Base-by-base conservation (phyloP, 2,888 invertebrate genomes). In the Plutella xylostella region DNA sequence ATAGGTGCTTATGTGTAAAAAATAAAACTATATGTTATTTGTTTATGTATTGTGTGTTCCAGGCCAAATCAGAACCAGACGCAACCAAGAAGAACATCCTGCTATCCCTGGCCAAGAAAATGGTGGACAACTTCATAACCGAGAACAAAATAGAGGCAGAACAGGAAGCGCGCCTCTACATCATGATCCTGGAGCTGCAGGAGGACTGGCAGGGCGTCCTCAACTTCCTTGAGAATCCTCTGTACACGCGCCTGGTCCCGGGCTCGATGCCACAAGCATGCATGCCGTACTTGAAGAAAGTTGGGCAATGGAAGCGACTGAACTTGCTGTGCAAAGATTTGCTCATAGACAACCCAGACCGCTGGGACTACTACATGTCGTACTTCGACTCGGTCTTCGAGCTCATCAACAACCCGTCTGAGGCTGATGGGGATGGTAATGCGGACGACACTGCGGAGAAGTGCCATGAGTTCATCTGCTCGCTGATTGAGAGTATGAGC, bases 71-170 rank as follows among this genome's bases (percentile, higher is more conserved):
- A 45, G 64, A 74, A 11, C 77, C 78, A 5, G 86, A 88, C 55
- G 68, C 72, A 6, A 79, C 85, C 1, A 90, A 90, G 63, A 80
- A 75, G 51, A 88, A 87, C 50, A 88, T 98, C 52, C 89, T 93
- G 20, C 85, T 97, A 22, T 90, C 93, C 2, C 82, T 98, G 48
- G 98, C 98, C 5, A 96, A 97, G 70, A 87, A 94, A 68, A 97
- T 98, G 98, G 90, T 97, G 21, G 88, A 92, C 56, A 97, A 97
- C 69, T 89, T 94, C 64, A 91, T 96, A 45, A 83, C 88, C 4
- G 95, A 96, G 51, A 91, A 92, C 54, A 95, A 94, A 80, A 86
- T 96, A 61, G 95, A 96, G 66, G 94, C 96, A 0, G 97, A 97
- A 68, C 96, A 96, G 73, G 98, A 98, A 72, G 92, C 96, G 1